phyloP scores from a whole-genome alignment of 2,888 invertebrate species.

The Tillus elongatus region DNA sequence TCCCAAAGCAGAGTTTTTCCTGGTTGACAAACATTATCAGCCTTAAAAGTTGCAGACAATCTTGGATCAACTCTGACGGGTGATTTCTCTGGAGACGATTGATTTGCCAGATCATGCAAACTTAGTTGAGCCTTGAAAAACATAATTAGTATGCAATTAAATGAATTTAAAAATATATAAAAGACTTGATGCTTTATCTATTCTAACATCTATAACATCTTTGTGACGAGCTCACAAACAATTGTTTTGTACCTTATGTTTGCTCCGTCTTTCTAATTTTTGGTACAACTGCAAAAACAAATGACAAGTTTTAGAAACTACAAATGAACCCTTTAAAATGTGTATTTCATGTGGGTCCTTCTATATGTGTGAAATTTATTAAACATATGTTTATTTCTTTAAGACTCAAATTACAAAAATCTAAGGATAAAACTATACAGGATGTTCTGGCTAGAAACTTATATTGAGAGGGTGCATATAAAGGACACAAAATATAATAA shows the following conservation, averaged over 20 bases:
- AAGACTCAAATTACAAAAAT: no score
- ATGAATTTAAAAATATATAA: constrained; percentile 1
- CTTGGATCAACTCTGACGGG: constrained; percentile 39
- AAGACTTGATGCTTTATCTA: not conserved
- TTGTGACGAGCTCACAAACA: no score
- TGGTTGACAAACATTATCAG: constrained; percentile 70
- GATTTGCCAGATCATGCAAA: constrained; percentile 35
- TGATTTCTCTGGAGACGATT: constrained; percentile 36
- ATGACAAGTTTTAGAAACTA: constrained; percentile 3
- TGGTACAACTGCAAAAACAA: constrained; percentile 1
- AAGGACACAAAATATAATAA: no score
- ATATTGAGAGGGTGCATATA: no score
- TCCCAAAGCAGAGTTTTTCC: constrained; percentile 93
- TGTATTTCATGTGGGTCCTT: no score
- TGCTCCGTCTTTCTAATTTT: constrained; percentile 1
- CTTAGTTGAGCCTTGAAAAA: constrained; percentile 35
- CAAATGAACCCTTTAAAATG: no score
- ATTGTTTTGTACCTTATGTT: constrained; percentile 3
- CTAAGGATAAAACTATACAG: no score
- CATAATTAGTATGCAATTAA: constrained; percentile 6
- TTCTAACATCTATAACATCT: no score
- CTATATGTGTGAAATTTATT: no score
- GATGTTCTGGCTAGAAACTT: no score
- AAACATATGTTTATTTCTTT: no score
- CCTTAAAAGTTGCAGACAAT: constrained; percentile 40